Percentiles rank a stretch among this genome's conserved stretches.
Conservation (phyloP, 1,140 invertebrate species). For the Macrostomum lignano region DNA sequence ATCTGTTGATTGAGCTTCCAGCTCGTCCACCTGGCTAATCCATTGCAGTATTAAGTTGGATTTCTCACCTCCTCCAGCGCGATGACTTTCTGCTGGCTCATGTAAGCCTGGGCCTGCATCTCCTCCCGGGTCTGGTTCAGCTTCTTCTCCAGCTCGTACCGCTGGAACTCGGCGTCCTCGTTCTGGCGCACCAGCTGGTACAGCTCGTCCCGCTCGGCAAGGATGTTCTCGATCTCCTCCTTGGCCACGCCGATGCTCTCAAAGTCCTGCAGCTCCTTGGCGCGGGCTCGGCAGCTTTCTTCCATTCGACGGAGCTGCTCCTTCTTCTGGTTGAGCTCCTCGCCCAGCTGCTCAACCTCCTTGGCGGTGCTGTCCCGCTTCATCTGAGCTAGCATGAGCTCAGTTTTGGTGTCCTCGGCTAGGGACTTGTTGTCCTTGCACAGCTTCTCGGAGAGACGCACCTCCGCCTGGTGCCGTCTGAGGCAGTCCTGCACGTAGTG, state of each 20-base stretch:
- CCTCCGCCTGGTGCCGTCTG: not conserved
- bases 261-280: not conserved
- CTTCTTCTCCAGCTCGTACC: not conserved
- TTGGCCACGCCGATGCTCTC: not conserved
- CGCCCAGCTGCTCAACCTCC: not conserved
- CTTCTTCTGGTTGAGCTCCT: not conserved
- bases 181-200: not conserved
- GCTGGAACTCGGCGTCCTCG: not conserved
- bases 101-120: no score
- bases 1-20: no score
- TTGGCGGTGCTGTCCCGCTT: not conserved
- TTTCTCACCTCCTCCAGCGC: no score
- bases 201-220: constrained; percentile 1
- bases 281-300: not conserved
- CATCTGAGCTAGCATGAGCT: not conserved
- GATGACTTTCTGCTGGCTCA: no score
- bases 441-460: not conserved
- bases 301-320: not conserved
- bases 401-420: not conserved
- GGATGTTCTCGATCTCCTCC: constrained; percentile 1
- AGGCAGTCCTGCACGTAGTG: not conserved
- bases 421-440: not conserved
- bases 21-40: no score
- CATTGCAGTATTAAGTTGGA: no score
- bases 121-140: not conserved